Evolutionary conservation across 2,113 vertebrate species (phyloP).

Genomic region (Phycodurus eques): DNA sequence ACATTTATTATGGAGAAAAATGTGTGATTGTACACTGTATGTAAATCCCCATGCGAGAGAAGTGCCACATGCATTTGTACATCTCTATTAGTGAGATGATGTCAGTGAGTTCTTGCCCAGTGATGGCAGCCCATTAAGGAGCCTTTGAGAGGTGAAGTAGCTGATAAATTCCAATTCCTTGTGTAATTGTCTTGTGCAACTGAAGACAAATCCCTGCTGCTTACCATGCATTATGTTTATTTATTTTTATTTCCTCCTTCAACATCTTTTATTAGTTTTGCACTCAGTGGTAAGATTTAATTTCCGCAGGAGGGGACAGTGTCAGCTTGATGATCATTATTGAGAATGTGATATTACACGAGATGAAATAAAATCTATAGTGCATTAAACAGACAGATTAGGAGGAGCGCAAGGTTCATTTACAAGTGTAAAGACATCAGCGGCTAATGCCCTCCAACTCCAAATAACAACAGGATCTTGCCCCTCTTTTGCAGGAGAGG

Average conservation of each 20-base stretch:
- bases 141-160: conserved; percentile 80
- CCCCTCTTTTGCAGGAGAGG: conserved; percentile 53
- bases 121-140: conserved; percentile 77
- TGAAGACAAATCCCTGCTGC: conserved; percentile 85
- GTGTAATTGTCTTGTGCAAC: conserved; percentile 92
- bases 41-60: conserved; percentile 14
- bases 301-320: conserved; percentile 94
- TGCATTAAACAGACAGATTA: conserved; percentile 99
- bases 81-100: conserved; percentile 21
- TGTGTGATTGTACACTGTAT: conserved; percentile 37
- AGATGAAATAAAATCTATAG: conserved; percentile 99
- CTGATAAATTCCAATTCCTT: conserved; percentile 89
- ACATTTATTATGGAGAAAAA: neutral
- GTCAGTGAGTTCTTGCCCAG: conserved; percentile 35
- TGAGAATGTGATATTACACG: conserved; percentile 93
- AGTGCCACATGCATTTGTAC: conserved; percentile 20
- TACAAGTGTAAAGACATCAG: conserved; percentile 99
- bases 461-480: conserved; percentile 91
- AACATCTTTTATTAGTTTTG: conserved; percentile 99
- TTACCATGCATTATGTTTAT: conserved; percentile 98
- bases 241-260: conserved; percentile 95
- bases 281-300: conserved; percentile 96
- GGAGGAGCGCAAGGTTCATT: conserved; percentile 93
- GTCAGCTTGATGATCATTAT: conserved; percentile 98
- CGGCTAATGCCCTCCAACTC: conserved; percentile 89